These are phyloP conservation scores for Aleiodes alternator DNA, from an alignment of 2,888 invertebrate species.

Conservation along the genomic window DNA sequence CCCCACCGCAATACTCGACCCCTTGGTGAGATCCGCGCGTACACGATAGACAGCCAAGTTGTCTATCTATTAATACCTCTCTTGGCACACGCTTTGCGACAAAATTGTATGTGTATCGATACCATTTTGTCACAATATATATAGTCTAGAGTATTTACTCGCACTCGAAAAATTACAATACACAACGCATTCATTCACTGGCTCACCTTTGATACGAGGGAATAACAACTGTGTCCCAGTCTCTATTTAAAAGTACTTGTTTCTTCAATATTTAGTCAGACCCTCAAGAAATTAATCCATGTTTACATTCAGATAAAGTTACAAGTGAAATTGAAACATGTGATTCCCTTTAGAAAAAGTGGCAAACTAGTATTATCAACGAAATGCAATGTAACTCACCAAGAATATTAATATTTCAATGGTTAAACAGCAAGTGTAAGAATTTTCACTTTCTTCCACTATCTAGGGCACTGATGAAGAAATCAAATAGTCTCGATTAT, in stretches of 20 bases:
- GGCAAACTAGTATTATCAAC: too few species aligned
- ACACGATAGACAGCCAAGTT: conserved; percentile 50
- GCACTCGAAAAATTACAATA: conserved; percentile 29
- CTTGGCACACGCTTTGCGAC: conserved; percentile 55
- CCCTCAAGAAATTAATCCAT: neutral
- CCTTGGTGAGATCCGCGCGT: conserved; percentile 44
- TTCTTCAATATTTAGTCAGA: neutral
- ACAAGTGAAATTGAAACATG: too few species aligned
- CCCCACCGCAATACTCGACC: neutral
- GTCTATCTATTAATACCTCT: conserved; percentile 59
- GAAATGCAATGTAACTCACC: too few species aligned
- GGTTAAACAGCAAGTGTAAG: too few species aligned
- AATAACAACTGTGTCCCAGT: neutral
- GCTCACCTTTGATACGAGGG: conserved; percentile 14
- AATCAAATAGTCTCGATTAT: neutral
- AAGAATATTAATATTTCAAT: too few species aligned
- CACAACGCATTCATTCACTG: conserved; percentile 29
- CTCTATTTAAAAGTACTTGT: neutral
- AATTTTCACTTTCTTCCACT: neutral
- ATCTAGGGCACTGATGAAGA: conserved; percentile 6
- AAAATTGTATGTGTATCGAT: conserved; percentile 21
- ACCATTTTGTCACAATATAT: conserved; percentile 30
- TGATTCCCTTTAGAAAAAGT: too few species aligned
- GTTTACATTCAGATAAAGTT: neutral
- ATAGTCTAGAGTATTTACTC: conserved; percentile 34